Evolutionary conservation across 2,113 vertebrate species (phyloP).

Genomic region (Motacilla tschutschensis): DNA sequence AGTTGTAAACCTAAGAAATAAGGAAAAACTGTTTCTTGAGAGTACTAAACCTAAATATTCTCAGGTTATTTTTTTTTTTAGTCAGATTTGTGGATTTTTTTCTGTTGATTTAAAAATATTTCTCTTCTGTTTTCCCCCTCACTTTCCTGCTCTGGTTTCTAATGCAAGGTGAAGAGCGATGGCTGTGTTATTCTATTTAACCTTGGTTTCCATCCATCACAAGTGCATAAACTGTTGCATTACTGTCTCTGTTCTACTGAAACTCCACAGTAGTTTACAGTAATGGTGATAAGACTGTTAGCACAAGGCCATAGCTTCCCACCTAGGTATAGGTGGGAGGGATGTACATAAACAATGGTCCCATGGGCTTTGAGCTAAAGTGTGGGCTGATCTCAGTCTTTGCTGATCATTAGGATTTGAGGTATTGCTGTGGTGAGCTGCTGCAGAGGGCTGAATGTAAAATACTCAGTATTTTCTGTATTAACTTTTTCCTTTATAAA

Average conservation of each 20-base stretch:
- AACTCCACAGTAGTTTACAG: slow-evolving; percentile 4
- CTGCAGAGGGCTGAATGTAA: background rate
- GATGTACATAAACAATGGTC: background rate
- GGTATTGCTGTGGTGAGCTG: background rate
- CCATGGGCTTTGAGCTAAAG: background rate
- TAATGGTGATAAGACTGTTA: background rate
- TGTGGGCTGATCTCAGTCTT: background rate
- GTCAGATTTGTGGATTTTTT: background rate
- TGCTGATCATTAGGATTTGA: background rate
- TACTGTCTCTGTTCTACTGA: background rate
- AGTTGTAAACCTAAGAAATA: background rate
- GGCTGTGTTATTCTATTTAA: background rate
- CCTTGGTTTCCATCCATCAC: slow-evolving; percentile 15
- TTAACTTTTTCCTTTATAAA: background rate
- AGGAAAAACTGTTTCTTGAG: background rate
- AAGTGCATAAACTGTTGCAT: background rate
- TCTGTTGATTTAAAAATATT: background rate
- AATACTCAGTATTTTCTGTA: background rate
- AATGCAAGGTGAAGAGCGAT: background rate
- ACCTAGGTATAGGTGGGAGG: background rate
- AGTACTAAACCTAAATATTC: background rate
- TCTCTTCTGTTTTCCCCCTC: background rate
- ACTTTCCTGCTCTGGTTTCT: background rate
- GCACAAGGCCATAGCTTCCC: background rate
- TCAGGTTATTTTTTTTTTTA: background rate